Conservation (phyloP, 2,113 vertebrate genomes). For the Plestiodon gilberti region DNA sequence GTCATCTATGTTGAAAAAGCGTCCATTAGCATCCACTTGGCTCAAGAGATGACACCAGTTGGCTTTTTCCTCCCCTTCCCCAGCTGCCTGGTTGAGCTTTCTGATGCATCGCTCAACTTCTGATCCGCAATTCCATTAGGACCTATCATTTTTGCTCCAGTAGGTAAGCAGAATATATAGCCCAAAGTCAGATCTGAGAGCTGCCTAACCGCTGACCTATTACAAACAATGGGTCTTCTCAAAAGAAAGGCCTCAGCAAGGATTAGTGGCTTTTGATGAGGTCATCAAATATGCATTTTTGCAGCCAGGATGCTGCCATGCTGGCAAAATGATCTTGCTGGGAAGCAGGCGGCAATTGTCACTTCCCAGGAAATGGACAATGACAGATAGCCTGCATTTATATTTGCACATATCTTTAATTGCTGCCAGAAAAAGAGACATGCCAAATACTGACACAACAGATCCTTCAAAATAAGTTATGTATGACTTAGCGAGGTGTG, state of each 20-base stretch:
- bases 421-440: constrained; percentile 69
- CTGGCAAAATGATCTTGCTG: constrained; percentile 59
- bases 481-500: too few species aligned
- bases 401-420: constrained; percentile 68
- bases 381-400: constrained; percentile 71
- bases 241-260: constrained; percentile 54
- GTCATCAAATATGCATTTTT: constrained; percentile 67
- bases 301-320: constrained; percentile 58
- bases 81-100: constrained; percentile 60
- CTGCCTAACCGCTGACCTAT: constrained; percentile 68
- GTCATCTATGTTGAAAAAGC: background rate
- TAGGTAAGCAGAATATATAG: constrained; percentile 66
- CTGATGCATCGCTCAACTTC: constrained; percentile 51
- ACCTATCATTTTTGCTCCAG: constrained; percentile 65
- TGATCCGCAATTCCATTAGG: constrained; percentile 53
- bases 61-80: constrained; percentile 37
- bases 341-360: constrained; percentile 61
- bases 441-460: constrained; percentile 73
- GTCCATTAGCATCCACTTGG: background rate
- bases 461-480: constrained; percentile 74
- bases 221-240: constrained; percentile 66
- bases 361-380: constrained; percentile 68
- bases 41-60: constrained; percentile 4
- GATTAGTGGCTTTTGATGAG: constrained; percentile 69
- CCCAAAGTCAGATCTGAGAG: constrained; percentile 64